Percentiles rank a stretch among this genome's conserved stretches.
phyloP scores from a whole-genome alignment of 1,140 invertebrate species.

The Lutraria rhynchaena region DNA sequence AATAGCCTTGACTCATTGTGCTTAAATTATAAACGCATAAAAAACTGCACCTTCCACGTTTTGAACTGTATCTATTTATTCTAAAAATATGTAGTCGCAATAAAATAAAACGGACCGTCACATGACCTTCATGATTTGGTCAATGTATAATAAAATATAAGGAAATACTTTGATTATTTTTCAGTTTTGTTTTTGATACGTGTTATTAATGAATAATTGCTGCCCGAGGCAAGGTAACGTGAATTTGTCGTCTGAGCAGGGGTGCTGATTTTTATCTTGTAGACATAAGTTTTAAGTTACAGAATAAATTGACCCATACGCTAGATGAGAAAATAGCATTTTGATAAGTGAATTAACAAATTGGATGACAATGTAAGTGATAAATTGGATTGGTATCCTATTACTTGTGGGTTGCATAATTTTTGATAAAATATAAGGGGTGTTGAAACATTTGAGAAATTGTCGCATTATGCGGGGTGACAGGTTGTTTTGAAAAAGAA shows the following conservation, averaged over 20 bases:
- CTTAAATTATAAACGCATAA: slow-evolving; percentile 20
- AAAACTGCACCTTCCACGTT: background rate
- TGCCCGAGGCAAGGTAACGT: too few species aligned
- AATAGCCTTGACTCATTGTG: background rate
- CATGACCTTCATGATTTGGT: background rate
- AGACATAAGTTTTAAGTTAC: slow-evolving; percentile 38
- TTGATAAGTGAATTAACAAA: slow-evolving; percentile 35
- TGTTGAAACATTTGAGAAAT: slow-evolving; percentile 14
- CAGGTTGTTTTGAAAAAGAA: slow-evolving; percentile 23
- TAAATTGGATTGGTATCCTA: slow-evolving; percentile 20
- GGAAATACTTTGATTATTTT: slow-evolving; percentile 43
- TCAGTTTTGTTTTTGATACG: slow-evolving; percentile 33
- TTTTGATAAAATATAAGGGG: slow-evolving; percentile 26
- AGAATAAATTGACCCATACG: slow-evolving; percentile 43
- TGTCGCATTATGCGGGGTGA: background rate
- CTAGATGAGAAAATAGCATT: slow-evolving; percentile 24
- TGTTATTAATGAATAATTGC: too few species aligned
- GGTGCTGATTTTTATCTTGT: too few species aligned
- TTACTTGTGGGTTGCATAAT: slow-evolving; percentile 28
- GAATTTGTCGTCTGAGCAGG: too few species aligned
- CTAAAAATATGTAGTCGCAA: too few species aligned
- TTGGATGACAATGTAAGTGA: slow-evolving; percentile 6
- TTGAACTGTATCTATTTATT: too few species aligned
- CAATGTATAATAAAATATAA: slow-evolving; percentile 41
- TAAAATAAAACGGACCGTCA: background rate